Conservation (phyloP, 2,888 invertebrate genomes). For the Steinernema carpocapsae region DNA sequence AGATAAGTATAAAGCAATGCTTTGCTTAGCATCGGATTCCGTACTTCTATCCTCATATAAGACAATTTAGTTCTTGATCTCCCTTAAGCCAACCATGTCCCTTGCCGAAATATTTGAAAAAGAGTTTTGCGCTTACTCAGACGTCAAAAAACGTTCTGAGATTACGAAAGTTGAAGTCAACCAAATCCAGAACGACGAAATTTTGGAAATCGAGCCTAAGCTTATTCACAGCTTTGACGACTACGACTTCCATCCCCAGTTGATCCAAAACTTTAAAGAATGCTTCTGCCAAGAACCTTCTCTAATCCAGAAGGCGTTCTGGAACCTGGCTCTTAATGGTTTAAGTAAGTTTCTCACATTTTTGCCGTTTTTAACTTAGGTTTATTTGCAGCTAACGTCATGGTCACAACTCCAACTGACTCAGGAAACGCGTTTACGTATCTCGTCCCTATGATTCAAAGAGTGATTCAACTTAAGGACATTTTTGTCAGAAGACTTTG, state of each 20-base stretch:
- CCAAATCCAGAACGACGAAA: too few relatives aligned
- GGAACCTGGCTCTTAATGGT: background rate
- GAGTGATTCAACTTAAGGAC: background rate
- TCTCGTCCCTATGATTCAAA: slow-evolving; percentile 1
- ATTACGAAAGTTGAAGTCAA: background rate
- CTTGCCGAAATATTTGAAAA: too few relatives aligned
- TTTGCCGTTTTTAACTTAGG: too few relatives aligned
- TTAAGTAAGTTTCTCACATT: background rate
- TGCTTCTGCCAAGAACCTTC: background rate
- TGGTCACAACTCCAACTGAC: background rate
- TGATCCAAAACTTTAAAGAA: background rate
- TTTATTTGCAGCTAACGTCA: background rate
- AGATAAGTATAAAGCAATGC: too few relatives aligned
- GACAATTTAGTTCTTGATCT: too few relatives aligned
- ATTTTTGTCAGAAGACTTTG: background rate
- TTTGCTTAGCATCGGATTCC: too few relatives aligned
- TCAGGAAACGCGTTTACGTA: slow-evolving; percentile 1
- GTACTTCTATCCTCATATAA: too few relatives aligned
- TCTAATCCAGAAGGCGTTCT: background rate
- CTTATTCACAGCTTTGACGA: background rate
- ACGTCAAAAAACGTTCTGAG: too few relatives aligned
- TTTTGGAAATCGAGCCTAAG: background rate
- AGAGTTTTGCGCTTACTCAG: too few relatives aligned
- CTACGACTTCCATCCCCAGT: background rate
- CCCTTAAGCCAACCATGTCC: too few relatives aligned